Evolutionary conservation across 2,113 vertebrate species (phyloP).

Genomic region (Girardinichthys multiradiatus): DNA sequence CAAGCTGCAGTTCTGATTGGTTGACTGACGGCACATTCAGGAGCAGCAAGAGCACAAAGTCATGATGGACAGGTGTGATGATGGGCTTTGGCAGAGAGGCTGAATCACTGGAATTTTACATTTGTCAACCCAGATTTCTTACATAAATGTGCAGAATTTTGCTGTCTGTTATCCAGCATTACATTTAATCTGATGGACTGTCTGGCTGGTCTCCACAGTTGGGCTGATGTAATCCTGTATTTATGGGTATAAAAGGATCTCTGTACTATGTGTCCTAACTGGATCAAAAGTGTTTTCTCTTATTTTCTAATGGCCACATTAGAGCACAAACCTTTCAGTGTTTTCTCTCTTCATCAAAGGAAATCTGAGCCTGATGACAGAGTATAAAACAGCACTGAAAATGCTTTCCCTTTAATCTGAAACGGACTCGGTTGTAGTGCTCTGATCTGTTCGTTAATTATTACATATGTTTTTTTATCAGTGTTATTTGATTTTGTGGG

Average conservation of each 20-base stretch:
- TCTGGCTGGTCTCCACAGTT: not conserved
- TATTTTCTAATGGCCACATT: not conserved
- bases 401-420: no score
- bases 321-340: not conserved
- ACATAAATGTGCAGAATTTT: not conserved
- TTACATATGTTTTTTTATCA: no score
- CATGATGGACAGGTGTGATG: slow-evolving; percentile 29
- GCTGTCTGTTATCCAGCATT: not conserved
- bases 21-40: slow-evolving; percentile 45
- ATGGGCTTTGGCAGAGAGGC: not conserved
- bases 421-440: no score
- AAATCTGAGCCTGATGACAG: not conserved
- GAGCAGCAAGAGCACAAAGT: slow-evolving; percentile 18
- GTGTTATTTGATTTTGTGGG: no score
- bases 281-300: not conserved
- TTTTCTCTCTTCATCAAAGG: not conserved
- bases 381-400: not conserved
- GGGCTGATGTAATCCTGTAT: not conserved
- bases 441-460: no score
- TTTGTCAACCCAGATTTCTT: not conserved
- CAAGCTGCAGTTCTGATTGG: slow-evolving; percentile 31
- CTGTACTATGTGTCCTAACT: slow-evolving; percentile 27
- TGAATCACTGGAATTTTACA: not conserved
- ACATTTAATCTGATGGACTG: not conserved
- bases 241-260: not conserved